Evolutionary conservation across 2,888 invertebrate species (phyloP).

Genomic region (Euzophera pinguis): DNA sequence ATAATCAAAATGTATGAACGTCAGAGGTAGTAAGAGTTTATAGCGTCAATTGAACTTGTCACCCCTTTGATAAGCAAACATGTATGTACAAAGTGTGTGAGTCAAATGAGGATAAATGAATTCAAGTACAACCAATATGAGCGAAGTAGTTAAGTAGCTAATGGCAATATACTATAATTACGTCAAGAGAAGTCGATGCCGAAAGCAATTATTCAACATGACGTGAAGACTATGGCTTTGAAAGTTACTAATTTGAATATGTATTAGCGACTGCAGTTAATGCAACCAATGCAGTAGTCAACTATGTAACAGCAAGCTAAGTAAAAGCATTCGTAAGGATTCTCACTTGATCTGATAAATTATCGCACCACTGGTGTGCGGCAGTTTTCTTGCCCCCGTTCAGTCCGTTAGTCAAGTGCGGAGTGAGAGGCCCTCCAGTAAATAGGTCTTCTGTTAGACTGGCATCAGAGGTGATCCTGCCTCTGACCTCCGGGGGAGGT

Average conservation of each 20-base stretch:
- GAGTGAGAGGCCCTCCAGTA: slow-evolving; percentile 67
- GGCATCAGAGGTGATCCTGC: slow-evolving; percentile 58
- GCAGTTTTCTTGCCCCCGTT: slow-evolving; percentile 79
- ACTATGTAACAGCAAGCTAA: not conserved
- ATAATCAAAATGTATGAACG: no score
- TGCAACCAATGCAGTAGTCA: not conserved
- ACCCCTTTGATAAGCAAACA: no score
- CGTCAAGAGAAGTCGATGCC: not conserved
- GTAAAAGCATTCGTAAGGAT: slow-evolving; percentile 10
- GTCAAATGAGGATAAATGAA: slow-evolving; percentile 17
- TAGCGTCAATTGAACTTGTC: no score
- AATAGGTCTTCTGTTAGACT: slow-evolving; percentile 72
- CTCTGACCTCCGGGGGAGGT: slow-evolving; percentile 50
- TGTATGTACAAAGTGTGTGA: not conserved
- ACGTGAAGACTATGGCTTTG: not conserved
- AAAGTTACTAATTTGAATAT: slow-evolving; percentile 4
- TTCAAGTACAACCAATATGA: not conserved
- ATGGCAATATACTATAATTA: not conserved
- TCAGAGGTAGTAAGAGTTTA: no score
- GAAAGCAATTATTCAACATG: slow-evolving; percentile 6
- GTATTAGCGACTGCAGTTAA: slow-evolving; percentile 7
- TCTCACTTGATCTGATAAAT: slow-evolving; percentile 82
- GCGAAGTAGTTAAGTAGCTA: not conserved
- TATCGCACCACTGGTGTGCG: slow-evolving; percentile 80
- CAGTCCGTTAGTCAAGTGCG: slow-evolving; percentile 64